Percentiles rank a stretch among this genome's conserved stretches.
Conservation (phyloP, 2,113 vertebrate species). For the Saiga tatarica region DNA sequence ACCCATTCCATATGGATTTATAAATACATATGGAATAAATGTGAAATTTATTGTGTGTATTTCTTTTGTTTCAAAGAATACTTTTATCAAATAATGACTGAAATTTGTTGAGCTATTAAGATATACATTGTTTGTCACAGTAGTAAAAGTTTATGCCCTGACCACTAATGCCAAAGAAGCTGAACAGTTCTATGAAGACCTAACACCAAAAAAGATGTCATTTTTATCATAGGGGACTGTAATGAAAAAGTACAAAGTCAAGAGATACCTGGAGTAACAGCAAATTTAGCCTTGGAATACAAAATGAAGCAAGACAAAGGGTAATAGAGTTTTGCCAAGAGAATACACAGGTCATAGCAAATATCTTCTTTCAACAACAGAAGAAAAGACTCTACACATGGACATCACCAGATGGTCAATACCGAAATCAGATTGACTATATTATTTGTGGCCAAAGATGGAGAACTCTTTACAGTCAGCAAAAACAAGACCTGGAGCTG, state of each 20-base stretch:
- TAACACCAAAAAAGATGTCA: neutral
- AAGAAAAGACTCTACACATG: neutral
- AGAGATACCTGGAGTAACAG: neutral
- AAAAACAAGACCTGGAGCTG: neutral
- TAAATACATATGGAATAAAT: neutral
- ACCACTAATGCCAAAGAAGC: neutral
- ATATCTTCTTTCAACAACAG: neutral
- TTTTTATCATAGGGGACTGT: neutral
- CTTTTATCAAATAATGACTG: neutral
- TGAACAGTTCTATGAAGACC: neutral
- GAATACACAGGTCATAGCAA: neutral
- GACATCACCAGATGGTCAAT: neutral
- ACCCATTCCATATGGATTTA: neutral
- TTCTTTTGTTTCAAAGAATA: neutral
- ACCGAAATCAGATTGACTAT: neutral
- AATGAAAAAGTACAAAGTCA: neutral
- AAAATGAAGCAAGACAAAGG: neutral
- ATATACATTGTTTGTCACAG: neutral
- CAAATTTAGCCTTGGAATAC: neutral
- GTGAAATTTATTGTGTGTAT: neutral
- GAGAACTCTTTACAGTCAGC: neutral
- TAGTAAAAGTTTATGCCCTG: neutral
- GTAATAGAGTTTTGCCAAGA: neutral
- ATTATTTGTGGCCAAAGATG: neutral
- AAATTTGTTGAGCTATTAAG: neutral